These are phyloP conservation scores for Saccostrea echinata DNA, from an alignment of 1,140 invertebrate genomes.

Conservation along the genomic window DNA sequence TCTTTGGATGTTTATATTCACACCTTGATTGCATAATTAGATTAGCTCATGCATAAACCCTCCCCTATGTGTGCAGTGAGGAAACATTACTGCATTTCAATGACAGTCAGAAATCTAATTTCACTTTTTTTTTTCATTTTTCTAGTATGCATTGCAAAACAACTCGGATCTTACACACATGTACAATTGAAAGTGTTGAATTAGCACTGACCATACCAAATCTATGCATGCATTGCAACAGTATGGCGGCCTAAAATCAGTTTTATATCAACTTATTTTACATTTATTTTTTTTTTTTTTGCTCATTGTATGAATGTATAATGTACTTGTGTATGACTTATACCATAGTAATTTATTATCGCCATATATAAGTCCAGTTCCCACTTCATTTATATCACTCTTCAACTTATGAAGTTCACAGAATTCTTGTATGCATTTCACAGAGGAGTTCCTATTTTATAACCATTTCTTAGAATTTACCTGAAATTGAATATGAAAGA, in stretches of 20 bases:
- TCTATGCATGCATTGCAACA: slow-evolving; percentile 13
- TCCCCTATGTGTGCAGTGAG: neutral
- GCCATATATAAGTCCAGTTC: neutral
- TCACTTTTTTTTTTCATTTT: neutral
- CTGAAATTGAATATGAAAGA: too few species aligned
- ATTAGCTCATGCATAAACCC: neutral
- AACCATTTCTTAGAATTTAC: too few species aligned
- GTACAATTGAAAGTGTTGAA: neutral
- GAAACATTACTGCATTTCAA: neutral
- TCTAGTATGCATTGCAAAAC: neutral
- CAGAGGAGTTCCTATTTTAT: too few species aligned
- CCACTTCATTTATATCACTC: neutral
- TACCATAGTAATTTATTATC: slow-evolving; percentile 32
- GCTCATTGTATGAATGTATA: slow-evolving; percentile 10
- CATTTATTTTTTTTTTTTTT: neutral
- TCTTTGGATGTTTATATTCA: neutral
- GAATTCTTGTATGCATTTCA: neutral
- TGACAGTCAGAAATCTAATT: neutral
- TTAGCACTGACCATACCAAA: neutral
- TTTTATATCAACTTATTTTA: slow-evolving; percentile 1
- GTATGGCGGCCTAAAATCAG: neutral
- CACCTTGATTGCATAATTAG: neutral
- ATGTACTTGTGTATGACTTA: slow-evolving; percentile 17
- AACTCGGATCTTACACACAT: neutral
- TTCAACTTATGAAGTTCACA: neutral